These are phyloP conservation scores for Escarpia spicata DNA, from an alignment of 2,888 invertebrate species.

Conservation along the genomic window DNA sequence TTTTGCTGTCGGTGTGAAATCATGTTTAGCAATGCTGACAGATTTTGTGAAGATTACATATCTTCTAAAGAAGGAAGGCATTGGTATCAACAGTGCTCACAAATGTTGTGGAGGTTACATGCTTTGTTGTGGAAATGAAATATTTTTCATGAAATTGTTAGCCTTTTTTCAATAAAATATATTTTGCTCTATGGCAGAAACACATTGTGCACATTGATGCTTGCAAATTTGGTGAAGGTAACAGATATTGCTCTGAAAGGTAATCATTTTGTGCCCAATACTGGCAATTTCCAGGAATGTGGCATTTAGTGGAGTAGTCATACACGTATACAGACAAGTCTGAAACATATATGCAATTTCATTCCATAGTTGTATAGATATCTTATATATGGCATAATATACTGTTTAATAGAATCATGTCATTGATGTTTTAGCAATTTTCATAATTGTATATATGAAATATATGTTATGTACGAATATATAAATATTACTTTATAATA, in stretches of 20 bases:
- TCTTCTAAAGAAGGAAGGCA: neutral
- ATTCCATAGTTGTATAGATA: neutral
- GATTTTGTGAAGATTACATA: neutral
- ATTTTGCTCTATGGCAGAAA: neutral
- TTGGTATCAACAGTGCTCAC: neutral
- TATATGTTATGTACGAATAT: constrained; percentile 1
- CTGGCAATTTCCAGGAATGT: neutral
- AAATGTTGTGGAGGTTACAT: neutral
- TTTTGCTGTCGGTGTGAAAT: no score
- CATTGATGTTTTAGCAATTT: neutral
- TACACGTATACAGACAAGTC: neutral
- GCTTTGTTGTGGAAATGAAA: neutral
- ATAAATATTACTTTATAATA: constrained; percentile 4
- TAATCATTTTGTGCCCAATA: neutral
- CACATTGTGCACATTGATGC: neutral
- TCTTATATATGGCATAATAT: neutral
- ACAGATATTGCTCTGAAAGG: neutral
- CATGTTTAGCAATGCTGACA: neutral
- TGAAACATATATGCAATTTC: neutral
- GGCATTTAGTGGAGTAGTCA: neutral
- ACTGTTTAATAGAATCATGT: neutral
- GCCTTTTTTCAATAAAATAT: neutral
- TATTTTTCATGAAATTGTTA: neutral
- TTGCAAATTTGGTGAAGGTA: neutral
- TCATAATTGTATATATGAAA: neutral